Conservation (phyloP, 2,888 invertebrate species). For the Tipula confusa region DNA sequence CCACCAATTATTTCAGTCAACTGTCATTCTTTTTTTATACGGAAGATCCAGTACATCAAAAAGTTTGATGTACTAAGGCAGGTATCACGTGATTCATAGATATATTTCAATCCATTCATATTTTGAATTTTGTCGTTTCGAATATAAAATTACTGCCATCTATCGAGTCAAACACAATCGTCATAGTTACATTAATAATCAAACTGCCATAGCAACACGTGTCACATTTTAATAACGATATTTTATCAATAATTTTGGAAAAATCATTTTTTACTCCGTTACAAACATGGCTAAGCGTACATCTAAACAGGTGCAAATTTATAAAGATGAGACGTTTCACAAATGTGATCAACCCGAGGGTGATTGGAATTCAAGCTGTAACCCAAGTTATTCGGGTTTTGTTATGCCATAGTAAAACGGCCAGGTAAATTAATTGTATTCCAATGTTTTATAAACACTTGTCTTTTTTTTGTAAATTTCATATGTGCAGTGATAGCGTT, state of each 20-base stretch:
- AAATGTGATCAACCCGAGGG: not conserved
- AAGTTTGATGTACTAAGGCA: too few species aligned
- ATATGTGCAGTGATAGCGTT: constrained; percentile 32
- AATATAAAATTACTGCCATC: too few species aligned
- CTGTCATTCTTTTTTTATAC: too few species aligned
- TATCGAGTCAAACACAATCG: too few species aligned
- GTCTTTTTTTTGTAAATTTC: not conserved
- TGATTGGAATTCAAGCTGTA: constrained; percentile 26
- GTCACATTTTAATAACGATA: not conserved
- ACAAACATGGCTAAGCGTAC: not conserved
- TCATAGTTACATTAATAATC: too few species aligned
- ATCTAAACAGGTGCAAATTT: not conserved
- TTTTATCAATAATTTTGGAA: not conserved
- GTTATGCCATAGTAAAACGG: not conserved
- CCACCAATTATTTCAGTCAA: too few species aligned
- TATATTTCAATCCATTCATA: too few species aligned
- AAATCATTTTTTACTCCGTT: not conserved
- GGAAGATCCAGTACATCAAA: too few species aligned
- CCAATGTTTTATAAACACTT: not conserved
- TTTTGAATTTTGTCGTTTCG: too few species aligned
- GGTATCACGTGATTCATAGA: too few species aligned
- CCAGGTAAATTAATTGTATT: not conserved
- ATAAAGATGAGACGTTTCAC: not conserved
- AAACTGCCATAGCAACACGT: not conserved
- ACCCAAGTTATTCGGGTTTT: constrained; percentile 25